phyloP scores from a whole-genome alignment of 2,888 invertebrate species.

The Arctia plantaginis region DNA sequence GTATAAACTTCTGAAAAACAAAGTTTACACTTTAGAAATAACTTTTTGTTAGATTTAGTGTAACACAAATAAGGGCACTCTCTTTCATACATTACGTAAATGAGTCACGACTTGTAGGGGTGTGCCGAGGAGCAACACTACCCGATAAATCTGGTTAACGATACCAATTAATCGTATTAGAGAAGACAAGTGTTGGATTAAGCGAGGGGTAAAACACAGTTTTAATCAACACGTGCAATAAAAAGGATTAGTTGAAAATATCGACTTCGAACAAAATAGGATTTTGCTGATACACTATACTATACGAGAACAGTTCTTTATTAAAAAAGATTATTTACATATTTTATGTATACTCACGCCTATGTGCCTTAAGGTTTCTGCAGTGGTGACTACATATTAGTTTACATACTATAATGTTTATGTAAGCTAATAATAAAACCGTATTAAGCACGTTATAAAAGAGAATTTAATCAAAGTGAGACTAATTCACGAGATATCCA shows the following conservation, averaged over 20 bases:
- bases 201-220: conserved; percentile 11
- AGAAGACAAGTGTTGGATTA: conserved; percentile 25
- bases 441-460: background rate
- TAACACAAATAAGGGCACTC: conserved; percentile 32
- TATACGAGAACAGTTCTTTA: background rate
- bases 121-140: conserved; percentile 16
- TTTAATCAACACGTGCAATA: conserved; percentile 19
- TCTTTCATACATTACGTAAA: conserved; percentile 38
- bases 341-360: too few relatives aligned
- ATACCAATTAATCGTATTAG: conserved; percentile 35
- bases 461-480: background rate
- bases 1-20: conserved; percentile 60
- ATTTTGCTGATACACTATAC: background rate
- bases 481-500: background rate
- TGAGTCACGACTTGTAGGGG: conserved; percentile 29
- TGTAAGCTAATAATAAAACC: too few relatives aligned
- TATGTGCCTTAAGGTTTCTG: too few relatives aligned
- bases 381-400: too few relatives aligned
- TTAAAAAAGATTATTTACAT: too few relatives aligned
- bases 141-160: conserved; percentile 32
- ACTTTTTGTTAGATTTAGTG: conserved; percentile 46
- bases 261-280: background rate
- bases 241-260: conserved; percentile 14
- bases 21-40: conserved; percentile 64
- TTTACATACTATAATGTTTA: too few relatives aligned